Base-by-base conservation (phyloP, 1,140 invertebrate species). In the Microplitis demolitor region DNA sequence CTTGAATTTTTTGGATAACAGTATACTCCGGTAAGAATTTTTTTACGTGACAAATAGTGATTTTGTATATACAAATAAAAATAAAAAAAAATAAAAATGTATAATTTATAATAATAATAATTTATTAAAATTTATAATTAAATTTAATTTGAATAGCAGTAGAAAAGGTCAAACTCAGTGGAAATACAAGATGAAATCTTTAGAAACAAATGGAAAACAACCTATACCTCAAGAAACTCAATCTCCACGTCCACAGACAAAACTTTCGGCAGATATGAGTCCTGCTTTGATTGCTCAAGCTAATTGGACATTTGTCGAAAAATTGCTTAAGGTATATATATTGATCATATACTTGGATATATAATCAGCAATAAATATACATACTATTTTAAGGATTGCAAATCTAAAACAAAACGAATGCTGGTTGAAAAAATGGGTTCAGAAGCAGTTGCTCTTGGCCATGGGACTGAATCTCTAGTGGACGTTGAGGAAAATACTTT, bases 271-370 rank as follows among this genome's bases (percentile, higher is more conserved):
- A 73, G 92, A 93, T 75, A 91, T 92, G 76, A 94, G 93, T 74
- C 93, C 93, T 4, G 93, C 95, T 4, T 88, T 95, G n/a, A 94
- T 97, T 77, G 96, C 96, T n/a, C 96, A 98, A 85, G 96, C 96
- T 13, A 99, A 99, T 87, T 98, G 96, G 94, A 96, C 95, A 53
- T 99, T 99, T 89, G 97, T 99, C 16, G 96, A 99, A 82, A 97
- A 97, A 81, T 89, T 99, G 74, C 88, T 99, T 13, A 97, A 97
- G 91, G 96, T 97, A 89, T 77, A 60, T 66, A 6, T n/a, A n/a
- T n/a, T n/a, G 16, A 31, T 8, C 3, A 34, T 37, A 39, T 66
- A 4, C 1, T 60, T n/a, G 5, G 9, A n/a, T 13, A 56, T 9
- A 4, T n/a, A 5, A 56, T 56, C 53, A 16, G 4, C 2, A 24